Evolutionary conservation across 2,797 vertebrate genomes (phyloP), one percentile per base, ranked within the genome.

Genomic region (Oophaga sylvatica): DNA sequence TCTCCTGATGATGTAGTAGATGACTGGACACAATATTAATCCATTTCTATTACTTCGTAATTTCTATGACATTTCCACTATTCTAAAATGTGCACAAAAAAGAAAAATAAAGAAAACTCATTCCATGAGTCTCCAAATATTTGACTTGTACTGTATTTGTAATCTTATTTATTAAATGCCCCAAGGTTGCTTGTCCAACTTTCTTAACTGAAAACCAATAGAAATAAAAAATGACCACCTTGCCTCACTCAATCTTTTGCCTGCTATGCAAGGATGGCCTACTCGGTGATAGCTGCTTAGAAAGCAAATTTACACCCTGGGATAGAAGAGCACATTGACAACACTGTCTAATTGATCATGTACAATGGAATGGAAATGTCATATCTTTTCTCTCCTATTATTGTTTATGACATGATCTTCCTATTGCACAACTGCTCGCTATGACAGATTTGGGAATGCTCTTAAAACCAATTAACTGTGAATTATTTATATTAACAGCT

Each of bases 401-500:
- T 76, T 87, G 82, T 79, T 76, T 83, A 0, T 31, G 0, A 82
- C 7, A 1, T 60, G 15, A 29, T 59, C 48, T 3, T 59, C 82
- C 80, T 76, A 0, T 68, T 81, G 83, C 53, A 53, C 60, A 60
- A 31, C 45, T 71, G 59, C 86, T 85, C 31, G 78, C 31, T 75
- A 17, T 3, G 68, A 1, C 13, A 19, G 35, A 70, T 73, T 86
- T 78, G 79, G 83, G 80, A 90, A 81, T 29, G 83, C 68, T 88
- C 62, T 65, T 80, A 78, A 82, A 91, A 80, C 70, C 89, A 90
- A 89, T 91, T 90, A 91, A 90, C 75, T 41, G 85, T 88, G 80
- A 93, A 90, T 93, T 90, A 90, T 89, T 93, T 87, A 87, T 90
- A 83, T 19, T 90, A 89, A 84, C 91, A 91, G 91, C 90, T 90